phyloP scores from a whole-genome alignment of 2,797 vertebrate species.

The Arnoldichthys spilopterus region DNA sequence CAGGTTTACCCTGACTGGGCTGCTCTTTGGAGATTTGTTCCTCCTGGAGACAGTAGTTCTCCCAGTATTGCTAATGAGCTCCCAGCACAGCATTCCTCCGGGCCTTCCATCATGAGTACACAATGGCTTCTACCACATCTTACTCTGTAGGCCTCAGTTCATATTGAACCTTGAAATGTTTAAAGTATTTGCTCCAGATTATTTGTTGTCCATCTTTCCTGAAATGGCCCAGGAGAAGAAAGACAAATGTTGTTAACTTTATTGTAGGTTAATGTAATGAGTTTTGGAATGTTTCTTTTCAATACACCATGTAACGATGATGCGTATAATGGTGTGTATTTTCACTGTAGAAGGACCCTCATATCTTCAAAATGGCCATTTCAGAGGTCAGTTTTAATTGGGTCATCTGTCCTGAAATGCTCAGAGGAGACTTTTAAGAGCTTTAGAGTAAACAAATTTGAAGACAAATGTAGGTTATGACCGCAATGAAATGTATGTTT shows the following conservation, averaged over 20 bases:
- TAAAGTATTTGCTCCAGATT: neutral
- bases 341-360: no score
- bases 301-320: no score
- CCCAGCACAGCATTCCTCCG: slow-evolving; percentile 48
- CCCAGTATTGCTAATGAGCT: slow-evolving; percentile 68
- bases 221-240: no score
- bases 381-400: no score
- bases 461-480: neutral
- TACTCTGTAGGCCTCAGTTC: slow-evolving; percentile 11
- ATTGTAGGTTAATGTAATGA: no score
- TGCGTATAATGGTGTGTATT: no score
- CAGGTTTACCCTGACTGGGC: slow-evolving; percentile 56
- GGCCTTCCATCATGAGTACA: slow-evolving; percentile 62
- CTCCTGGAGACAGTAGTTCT: slow-evolving; percentile 34
- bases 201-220: neutral
- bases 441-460: no score
- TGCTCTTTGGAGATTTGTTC: slow-evolving; percentile 19
- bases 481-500: neutral
- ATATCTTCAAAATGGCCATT: no score
- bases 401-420: no score
- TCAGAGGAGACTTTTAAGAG: no score
- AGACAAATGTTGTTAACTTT: no score
- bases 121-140: slow-evolving; percentile 4
- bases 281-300: no score
- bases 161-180: slow-evolving; percentile 10